Base-by-base conservation (phyloP, 2,888 invertebrate genomes). In the Fabriciana adippe region DNA sequence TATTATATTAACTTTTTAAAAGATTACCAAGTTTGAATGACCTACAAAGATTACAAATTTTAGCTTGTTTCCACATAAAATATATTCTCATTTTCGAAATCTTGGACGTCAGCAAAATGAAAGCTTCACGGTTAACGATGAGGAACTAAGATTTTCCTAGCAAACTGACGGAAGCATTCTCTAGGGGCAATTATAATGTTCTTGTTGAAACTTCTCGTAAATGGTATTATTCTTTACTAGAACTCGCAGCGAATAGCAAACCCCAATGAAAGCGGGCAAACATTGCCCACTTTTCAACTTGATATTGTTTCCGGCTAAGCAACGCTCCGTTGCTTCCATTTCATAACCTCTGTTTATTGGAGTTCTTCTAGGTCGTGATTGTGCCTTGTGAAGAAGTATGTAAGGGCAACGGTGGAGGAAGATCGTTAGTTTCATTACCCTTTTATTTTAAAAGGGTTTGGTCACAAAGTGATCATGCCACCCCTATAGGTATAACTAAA, bases 161-260 rank as follows among this genome's bases (percentile, higher is more conserved):
- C 26, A 66, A 66, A 61, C 60, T 47, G 66, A 61, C 53, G 65
- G 41, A 64, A 41, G 14, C 35, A 21, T 61, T 66, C 55, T 55
- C 54, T 21, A 55, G 60, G 15, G 66, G 60, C 66, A 66, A 66
- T 66, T 66, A 66, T 55, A 61, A 61, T 31, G 66, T 61, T 66
- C 60, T 26, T 66, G 66, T 66, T 61, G 47, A 66, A 66, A 55
- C 55, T 61, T 66, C 66, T 66, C 66, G 61, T 61, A 66, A 66
- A 59, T 54, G 59, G 66, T 61, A 66, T 66, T 50, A 61, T 66
- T 66, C 60, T 61, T 61, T 55, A 57, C 47, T 53, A 67, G 75
- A 78, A 78, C 81, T 82, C 81, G 83, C 78, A 77, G 77, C 78
- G 81, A 81, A 84, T 85, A 85, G 86, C 86, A 85, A 83, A 83